Evolutionary conservation across 1,140 invertebrate genomes (phyloP).

Genomic region (Drusus annulatus): DNA sequence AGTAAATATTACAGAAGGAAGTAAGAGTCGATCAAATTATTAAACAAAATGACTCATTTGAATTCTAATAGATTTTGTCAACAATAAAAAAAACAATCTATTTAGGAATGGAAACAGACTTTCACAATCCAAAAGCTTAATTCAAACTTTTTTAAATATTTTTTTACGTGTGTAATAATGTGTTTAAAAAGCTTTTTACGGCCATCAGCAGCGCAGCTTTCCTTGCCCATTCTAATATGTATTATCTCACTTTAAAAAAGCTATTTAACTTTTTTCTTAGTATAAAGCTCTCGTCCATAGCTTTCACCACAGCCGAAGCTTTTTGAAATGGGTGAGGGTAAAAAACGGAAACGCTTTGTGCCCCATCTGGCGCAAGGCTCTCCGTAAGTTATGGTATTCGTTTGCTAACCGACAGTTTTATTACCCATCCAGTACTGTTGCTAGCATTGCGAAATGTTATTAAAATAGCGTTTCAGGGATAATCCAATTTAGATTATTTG

Average conservation of each 20-base stretch:
- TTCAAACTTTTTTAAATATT: no score
- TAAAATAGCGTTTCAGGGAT: conserved; percentile 33
- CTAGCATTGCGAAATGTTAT: conserved; percentile 35
- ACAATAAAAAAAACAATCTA: no score
- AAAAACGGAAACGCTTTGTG: conserved; percentile 55
- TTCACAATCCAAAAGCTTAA: no score
- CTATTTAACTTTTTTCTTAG: conserved; percentile 32
- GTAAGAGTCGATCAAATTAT: no score
- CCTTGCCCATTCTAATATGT: conserved; percentile 7
- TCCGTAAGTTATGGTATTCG: conserved; percentile 57
- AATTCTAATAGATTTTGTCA: no score
- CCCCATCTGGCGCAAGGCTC: conserved; percentile 57
- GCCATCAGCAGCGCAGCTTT: background rate
- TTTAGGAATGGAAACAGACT: no score
- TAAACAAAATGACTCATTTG: no score
- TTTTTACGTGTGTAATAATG: no score
- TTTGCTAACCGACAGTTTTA: conserved; percentile 58
- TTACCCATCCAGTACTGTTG: conserved; percentile 29
- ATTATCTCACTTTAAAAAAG: conserved; percentile 23
- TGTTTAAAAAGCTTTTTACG: background rate
- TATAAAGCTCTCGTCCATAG: conserved; percentile 38
- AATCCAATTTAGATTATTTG: background rate
- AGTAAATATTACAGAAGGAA: no score
- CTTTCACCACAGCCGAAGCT: conserved; percentile 37
- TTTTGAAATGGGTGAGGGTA: conserved; percentile 41